Evolutionary conservation across 1,140 invertebrate species (phyloP), one percentile per base, ranked within the genome.

Genomic region (Hycleus cichorii): DNA sequence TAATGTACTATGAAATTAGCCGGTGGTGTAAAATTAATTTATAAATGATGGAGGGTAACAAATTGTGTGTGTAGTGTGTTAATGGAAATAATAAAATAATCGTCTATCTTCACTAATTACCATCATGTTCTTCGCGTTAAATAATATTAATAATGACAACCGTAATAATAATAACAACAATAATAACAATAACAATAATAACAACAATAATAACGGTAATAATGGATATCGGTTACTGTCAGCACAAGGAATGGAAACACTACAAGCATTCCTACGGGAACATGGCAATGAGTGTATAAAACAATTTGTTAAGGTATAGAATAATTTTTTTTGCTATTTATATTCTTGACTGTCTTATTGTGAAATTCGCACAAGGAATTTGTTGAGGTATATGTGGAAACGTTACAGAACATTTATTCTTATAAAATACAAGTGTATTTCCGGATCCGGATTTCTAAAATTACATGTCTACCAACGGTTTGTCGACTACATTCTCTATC

Each of bases 241-340:
- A 2, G 76, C 78, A 2, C 77, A 77, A 25, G 80, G 79, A 2
- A 76, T 82, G 68, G 76, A 80, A 57, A 81, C 80, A 3, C 69
- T 83, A 38, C 80, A 82, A 66, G 72, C 72, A 8, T 81, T 84
- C 70, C 70, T 83, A 6, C 66, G 80, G 62, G 79, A 81, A 50
- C 82, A 83, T 64, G 81, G 81, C 0, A 79, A 81, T 26, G 79
- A 82, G 54, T 83, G 80, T 62, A 78, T 84, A 38, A 73, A 78
- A 46, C 80, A 81, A 64, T 81, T 83, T 60, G 79, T 83, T 67
- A 81, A 83, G 81, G 82, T 83, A 74, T 53, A 18, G 9, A 49
- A 10, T n/a, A 42, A 11, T 42, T n/a, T 42, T 42, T 42, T 42
- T 42, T 4, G 7, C 3, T 32, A 32, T 32, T 32, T 32, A 32